Base-by-base conservation (phyloP, 1,140 invertebrate species). In the Trichogramma pretiosum region DNA sequence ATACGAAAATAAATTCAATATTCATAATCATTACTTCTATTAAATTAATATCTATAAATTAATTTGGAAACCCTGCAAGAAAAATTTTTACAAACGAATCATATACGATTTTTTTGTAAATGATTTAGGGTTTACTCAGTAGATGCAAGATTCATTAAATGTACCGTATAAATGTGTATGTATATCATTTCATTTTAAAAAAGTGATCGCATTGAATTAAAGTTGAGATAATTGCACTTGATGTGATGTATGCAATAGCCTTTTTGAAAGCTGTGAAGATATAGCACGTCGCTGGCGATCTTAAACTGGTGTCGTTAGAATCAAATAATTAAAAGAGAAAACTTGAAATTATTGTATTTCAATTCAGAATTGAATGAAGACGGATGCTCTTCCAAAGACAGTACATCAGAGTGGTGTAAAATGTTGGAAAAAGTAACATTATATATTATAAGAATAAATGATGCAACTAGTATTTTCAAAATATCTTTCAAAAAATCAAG, bases 201-300 rank as follows among this genome's bases (percentile, higher is more conserved):
- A 48, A 18, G 41, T 47, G 35, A 41, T 47, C 36, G 30, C 28
- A 46, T 40, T 49, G 38, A 46, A 43, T 23, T 45, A 36, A 40
- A 48, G 41, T 47, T 47, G 34, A 47, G 42, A 53, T 45, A 42
- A 48, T 53, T 49, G 46, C 47, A 53, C 45, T 49, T 41, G 17
- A 37, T 43, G 13, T 9, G 26, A 17, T 43, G 42, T 39, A 28
- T 53, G 46, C 46, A 49, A 49, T 53, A 47, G 49, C 46, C 52
- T 47, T 53, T 49, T 53, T 21, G 39, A 30, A 53, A 53, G 52
- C 52, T 53, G 52, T 53, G 52, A 53, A 49, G 35, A 49, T 46
- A 46, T 39, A 43, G 41, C 41, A 49, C 39, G 40, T 35, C 21
- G 22, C 22, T 48, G 39, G 46, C 17, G 28, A 18, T 43, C n/a